Base-by-base conservation (phyloP, 2,113 vertebrate genomes). In the Grammomys dolichurus region DNA sequence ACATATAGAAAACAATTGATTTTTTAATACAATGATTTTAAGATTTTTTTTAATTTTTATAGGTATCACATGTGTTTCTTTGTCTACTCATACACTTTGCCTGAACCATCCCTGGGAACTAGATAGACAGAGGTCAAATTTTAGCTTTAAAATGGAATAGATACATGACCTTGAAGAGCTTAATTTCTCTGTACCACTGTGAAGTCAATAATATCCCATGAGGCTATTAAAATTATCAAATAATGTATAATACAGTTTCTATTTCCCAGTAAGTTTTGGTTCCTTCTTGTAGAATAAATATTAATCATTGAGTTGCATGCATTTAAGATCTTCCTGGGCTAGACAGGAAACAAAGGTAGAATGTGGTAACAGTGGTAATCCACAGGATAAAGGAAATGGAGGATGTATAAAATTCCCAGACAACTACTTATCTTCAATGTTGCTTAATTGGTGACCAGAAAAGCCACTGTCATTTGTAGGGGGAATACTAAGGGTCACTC, bases 391-490 rank as follows among this genome's bases (percentile, higher is more conserved):
- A 95, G 33, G 58, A 85, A 46, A 22, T 54, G 17, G 72, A 84
- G 24, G 51, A 63, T 46, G 7, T 73, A 0, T 86, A 91, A 91
- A 48, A 58, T 86, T 85, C 17, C n/a, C 51, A 89, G 28, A 36
- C 60, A 78, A 43, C n/a, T 67, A 81, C 67, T 56, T 92, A 33
- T 76, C 22, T 94, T 92, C 16, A 77, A 31, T 75, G 22, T 91
- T 89, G 92, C 58, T 95, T 95, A 97, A 78, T 67, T 97, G 63
- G 17, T 91, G n/a, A 90, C 69, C 69, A 90, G 22, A 92, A 95
- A 72, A 6, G 11, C 46, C 51, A 92, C 24, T 51, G 77, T 1
- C 7, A 60, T 90, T 96, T 96, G 19, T 73, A 46, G 58, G 70
- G 40, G 84, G 70, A 67, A 80, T n/a, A 81, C 17, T 46, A 92